Evolutionary conservation across 2,113 vertebrate species (phyloP), one percentile per base, ranked within the genome.

Genomic region (Mastomys natalensis): DNA sequence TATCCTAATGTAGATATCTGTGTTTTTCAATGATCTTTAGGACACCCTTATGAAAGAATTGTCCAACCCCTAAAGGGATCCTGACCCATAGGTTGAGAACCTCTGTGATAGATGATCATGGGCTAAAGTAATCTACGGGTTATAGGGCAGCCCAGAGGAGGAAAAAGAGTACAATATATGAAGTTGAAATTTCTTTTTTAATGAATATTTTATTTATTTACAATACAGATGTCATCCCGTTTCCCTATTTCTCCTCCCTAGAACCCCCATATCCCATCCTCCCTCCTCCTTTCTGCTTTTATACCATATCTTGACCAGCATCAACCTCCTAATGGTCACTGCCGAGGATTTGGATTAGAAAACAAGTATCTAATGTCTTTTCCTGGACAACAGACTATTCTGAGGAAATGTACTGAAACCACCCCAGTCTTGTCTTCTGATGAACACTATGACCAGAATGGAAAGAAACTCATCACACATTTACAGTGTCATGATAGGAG

Each of bases 311-410:
- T 66, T 86, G n/a, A 81, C 12, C n/a, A 55, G 3, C 5, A 86
- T 40, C 51, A 76, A 60, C 12, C 13, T 85, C 34, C 62, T 72
- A 31, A 24, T 26, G 66, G 22, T 76, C 55, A 34, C 0, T 34
- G 43, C 3, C 19, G 74, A 5, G n/a, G 10, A 80, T 78, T 90
- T 85, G 17, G 66, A 51, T n/a, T 43, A 92, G n/a, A 97, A 92
- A 94, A 77, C 24, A 87, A 87, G 8, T 58, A 93, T 34, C 16
- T 48, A 48, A 73, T 0, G 7, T 93, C 31, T 70, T 93, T 40
- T 37, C 4, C 66, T 24, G 87, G n/a, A 37, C 7, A 94, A 11
- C 24, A 77, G 48, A 89, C 53, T 88, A 72, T 51, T 10, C 24
- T 55, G 22, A 66, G 34, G 77, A 88, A 92, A 51, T 22, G 34